phyloP scores from a whole-genome alignment of 2,113 vertebrate genomes.

The Hassar affinis region DNA sequence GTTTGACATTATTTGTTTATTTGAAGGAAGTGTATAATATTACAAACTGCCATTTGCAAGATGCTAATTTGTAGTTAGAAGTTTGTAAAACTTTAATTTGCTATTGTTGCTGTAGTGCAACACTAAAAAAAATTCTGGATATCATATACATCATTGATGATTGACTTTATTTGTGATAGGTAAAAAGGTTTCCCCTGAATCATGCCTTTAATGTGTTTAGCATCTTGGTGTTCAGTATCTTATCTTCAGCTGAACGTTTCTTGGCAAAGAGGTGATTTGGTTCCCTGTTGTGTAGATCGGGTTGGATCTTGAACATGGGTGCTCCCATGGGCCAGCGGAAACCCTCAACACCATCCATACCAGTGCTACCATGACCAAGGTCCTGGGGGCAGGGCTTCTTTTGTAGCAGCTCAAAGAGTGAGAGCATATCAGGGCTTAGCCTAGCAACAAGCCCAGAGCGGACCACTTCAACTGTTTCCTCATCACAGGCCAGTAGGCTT shows the following conservation, averaged over 20 bases:
- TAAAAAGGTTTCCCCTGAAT: background rate
- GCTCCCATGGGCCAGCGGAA: conserved; percentile 66
- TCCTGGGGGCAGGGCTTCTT: conserved; percentile 79
- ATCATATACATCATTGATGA: background rate
- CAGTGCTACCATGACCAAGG: conserved; percentile 58
- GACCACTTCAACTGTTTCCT: conserved; percentile 82
- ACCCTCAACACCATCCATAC: conserved; percentile 70
- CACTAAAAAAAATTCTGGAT: background rate
- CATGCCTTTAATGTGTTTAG: background rate
- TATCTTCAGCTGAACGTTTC: conserved; percentile 75
- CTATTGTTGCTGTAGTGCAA: background rate
- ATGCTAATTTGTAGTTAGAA: background rate
- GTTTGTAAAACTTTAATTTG: background rate
- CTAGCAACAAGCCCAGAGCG: conserved; percentile 81
- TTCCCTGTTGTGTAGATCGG: conserved; percentile 66
- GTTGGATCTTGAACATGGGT: conserved; percentile 75
- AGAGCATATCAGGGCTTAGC: conserved; percentile 89
- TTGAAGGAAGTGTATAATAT: background rate
- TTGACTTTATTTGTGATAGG: background rate
- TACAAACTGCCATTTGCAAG: background rate
- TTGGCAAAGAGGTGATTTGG: conserved; percentile 74
- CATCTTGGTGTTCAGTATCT: background rate
- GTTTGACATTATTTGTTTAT: background rate
- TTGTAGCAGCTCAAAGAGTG: conserved; percentile 88
- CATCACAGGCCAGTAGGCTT: conserved; percentile 84